These are phyloP conservation scores for Hypocryptadius cinnamomeus DNA, from an alignment of 2,113 vertebrate genomes.

Conservation along the genomic window DNA sequence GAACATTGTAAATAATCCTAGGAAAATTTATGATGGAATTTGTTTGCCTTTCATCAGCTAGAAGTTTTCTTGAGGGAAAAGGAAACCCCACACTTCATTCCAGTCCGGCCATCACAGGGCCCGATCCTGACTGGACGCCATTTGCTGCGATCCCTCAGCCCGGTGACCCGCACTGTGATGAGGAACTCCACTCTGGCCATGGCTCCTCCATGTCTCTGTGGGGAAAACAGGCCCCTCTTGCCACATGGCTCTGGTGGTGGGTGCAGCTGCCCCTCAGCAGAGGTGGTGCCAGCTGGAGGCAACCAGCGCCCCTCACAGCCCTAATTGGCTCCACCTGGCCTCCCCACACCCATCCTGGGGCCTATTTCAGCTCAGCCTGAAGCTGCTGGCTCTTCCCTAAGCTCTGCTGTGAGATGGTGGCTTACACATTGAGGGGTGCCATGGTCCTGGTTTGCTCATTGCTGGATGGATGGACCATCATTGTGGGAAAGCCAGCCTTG, in stretches of 20 bases:
- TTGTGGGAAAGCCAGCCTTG: fast-evolving
- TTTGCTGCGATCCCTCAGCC: fast-evolving
- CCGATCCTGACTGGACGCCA: fast-evolving
- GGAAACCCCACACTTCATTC: neutral
- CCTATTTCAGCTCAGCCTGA: neutral
- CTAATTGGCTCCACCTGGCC: neutral
- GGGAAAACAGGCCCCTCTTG: neutral
- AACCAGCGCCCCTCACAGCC: fast-evolving
- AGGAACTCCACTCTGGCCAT: fast-evolving
- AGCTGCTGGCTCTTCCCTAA: fast-evolving
- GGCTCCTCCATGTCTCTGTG: fast-evolving
- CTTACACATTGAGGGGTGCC: fast-evolving
- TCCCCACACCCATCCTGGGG: fast-evolving
- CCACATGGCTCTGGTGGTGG: fast-evolving
- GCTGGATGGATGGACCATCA: neutral
- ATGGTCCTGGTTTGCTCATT: fast-evolving
- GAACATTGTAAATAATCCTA: neutral
- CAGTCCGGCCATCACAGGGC: fast-evolving
- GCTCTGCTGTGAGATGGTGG: fast-evolving
- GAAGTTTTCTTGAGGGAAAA: neutral
- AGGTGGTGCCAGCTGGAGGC: fast-evolving
- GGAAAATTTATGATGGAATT: neutral
- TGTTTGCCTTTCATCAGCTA: neutral
- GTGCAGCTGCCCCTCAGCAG: neutral
- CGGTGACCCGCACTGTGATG: fast-evolving